Evolutionary conservation across 2,797 vertebrate species (phyloP).

Genomic region (Clarias fuscus): DNA sequence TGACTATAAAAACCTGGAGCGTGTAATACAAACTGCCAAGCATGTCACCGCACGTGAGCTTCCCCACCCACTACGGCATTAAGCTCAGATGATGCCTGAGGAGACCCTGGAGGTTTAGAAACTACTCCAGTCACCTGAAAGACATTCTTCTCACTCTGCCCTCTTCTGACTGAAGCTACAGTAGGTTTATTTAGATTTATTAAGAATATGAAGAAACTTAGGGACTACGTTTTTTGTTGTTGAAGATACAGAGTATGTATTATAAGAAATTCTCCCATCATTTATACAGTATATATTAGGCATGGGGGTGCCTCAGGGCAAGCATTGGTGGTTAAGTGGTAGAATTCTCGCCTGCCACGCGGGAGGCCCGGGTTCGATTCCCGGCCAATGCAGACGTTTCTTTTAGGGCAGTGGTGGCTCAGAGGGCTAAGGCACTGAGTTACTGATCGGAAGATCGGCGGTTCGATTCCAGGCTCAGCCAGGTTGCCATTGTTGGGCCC

Average conservation of each 20-base stretch:
- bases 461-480: no score
- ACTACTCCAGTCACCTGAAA: no score
- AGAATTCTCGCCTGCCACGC: slow-evolving; percentile 59
- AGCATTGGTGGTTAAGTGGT: slow-evolving; percentile 56
- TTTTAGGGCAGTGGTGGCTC: no score
- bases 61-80: background rate
- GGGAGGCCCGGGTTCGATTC: slow-evolving; percentile 59
- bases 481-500: no score
- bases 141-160: background rate
- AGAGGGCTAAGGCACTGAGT: no score
- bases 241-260: background rate
- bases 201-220: background rate
- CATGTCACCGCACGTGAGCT: background rate
- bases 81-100: no score
- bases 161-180: background rate
- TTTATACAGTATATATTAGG: background rate
- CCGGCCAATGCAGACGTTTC: slow-evolving; percentile 56
- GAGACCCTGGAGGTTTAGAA: no score
- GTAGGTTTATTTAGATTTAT: background rate
- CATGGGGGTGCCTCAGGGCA: no score
- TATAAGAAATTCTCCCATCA: background rate
- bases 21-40: background rate
- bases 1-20: background rate
- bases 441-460: no score
- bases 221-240: no score